Evolutionary conservation across 2,113 vertebrate species (phyloP).

Genomic region (Fulica atra): DNA sequence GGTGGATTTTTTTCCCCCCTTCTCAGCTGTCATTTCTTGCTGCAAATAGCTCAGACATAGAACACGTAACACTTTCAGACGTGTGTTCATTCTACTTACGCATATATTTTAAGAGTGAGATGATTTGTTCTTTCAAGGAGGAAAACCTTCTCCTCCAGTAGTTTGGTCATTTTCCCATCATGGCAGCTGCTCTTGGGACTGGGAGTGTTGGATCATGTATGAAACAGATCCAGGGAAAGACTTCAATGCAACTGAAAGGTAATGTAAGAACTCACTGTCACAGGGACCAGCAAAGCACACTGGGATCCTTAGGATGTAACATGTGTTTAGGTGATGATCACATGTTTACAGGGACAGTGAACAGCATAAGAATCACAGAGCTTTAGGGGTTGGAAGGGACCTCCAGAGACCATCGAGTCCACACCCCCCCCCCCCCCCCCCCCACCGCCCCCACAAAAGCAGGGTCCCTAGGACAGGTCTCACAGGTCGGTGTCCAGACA

Average conservation of each 20-base stretch:
- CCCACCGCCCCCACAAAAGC: no score
- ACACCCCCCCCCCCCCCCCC: no score
- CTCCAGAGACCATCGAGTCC: no score
- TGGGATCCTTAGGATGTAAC: background rate
- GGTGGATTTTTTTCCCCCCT: background rate
- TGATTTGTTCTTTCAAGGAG: background rate
- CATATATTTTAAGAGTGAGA: background rate
- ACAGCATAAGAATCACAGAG: background rate
- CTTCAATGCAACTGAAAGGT: background rate
- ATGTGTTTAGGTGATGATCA: background rate
- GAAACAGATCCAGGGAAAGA: background rate
- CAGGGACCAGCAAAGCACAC: background rate
- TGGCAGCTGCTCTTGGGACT: background rate
- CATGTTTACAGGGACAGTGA: background rate
- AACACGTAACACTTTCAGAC: background rate
- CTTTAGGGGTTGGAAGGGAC: no score
- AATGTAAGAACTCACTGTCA: background rate
- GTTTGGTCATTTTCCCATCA: background rate
- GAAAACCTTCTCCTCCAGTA: background rate
- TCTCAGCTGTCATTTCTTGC: background rate
- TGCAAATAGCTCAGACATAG: background rate
- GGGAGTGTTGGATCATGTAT: no score
- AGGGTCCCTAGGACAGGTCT: no score
- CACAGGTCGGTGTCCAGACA: no score
- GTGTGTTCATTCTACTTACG: background rate